phyloP scores from a whole-genome alignment of 2,888 invertebrate species.

The Lochmaea crataegi region DNA sequence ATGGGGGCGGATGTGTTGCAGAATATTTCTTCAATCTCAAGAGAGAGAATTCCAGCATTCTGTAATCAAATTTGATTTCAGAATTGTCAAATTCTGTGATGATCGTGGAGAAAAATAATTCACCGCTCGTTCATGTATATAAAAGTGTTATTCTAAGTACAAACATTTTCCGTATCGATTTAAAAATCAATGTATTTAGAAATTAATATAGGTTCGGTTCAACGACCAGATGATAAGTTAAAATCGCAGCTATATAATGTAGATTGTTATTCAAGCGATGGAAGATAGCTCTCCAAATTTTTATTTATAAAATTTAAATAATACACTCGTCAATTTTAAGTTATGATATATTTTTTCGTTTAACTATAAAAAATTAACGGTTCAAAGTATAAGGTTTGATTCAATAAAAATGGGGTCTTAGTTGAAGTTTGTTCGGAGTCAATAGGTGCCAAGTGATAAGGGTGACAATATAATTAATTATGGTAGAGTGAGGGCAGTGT shows the following conservation, averaged over 20 bases:
- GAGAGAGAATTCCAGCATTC: too few species aligned
- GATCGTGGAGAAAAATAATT: not conserved
- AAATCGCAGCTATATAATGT: not conserved
- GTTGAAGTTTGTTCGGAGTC: not conserved
- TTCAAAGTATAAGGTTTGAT: not conserved
- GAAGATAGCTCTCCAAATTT: not conserved
- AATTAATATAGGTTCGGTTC: not conserved
- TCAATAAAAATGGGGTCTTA: not conserved
- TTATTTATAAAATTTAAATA: not conserved
- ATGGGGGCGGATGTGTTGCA: too few species aligned
- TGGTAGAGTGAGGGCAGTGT: slow-evolving; percentile 16
- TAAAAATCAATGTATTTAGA: slow-evolving; percentile 4
- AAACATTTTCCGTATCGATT: not conserved
- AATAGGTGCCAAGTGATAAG: slow-evolving; percentile 24
- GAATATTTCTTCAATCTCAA: too few species aligned
- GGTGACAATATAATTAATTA: slow-evolving; percentile 27
- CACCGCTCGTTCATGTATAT: not conserved
- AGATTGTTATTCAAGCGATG: not conserved
- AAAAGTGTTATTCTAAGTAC: not conserved
- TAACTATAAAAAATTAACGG: not conserved
- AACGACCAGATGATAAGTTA: not conserved
- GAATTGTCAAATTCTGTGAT: too few species aligned
- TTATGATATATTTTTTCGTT: not conserved
- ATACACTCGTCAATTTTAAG: not conserved
- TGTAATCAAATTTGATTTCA: too few species aligned